Evolutionary conservation across 2,113 vertebrate species (phyloP), one percentile per base, ranked within the genome.

Genomic region (Cynopterus brachyotis): DNA sequence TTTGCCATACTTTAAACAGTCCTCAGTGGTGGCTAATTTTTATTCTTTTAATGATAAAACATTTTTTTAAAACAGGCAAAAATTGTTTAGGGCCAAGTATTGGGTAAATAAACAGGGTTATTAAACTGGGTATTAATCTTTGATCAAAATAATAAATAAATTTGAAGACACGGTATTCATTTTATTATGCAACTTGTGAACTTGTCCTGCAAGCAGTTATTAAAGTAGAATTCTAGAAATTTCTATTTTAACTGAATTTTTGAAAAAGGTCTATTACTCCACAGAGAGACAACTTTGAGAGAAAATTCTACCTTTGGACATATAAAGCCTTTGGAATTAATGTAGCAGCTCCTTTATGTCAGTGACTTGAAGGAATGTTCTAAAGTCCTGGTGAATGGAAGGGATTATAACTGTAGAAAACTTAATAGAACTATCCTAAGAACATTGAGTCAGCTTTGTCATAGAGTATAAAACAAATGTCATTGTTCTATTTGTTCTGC

Each of bases 211-310:
- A 94, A 53, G 17, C 22, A 73, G 7, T 91, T 88, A 13, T 20
- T 89, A 66, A 92, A 67, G 45, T 81, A 26, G 9, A 88, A 84
- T 91, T 94, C 62, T 59, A 73, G 53, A 66, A 64, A 91, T 66
- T 81, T 55, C n/a, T 78, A 10, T 76, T 86, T 73, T 72, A 78
- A 83, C 6, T 66, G 20, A 55, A 66, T n/a, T 83, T n/a, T 69
- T 92, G 26, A 59, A 79, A 55, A 93, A 62, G 28, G 24, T 55
- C 26, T 13, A 47, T 67, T 62, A 17, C 5, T 75, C 62, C 8
- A 89, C 22, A 81, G n/a, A 91, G 42, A 50, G 3, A 76, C 2
- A n/a, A 24, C 22, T 80, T 70, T 62, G 53, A 92, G 47, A 50
- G 62, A 83, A 96, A 88, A 62, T 12, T 45, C 5, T 84, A 30